phyloP scores from a whole-genome alignment of 1,140 invertebrate species.

The Drosophila seguyi region DNA sequence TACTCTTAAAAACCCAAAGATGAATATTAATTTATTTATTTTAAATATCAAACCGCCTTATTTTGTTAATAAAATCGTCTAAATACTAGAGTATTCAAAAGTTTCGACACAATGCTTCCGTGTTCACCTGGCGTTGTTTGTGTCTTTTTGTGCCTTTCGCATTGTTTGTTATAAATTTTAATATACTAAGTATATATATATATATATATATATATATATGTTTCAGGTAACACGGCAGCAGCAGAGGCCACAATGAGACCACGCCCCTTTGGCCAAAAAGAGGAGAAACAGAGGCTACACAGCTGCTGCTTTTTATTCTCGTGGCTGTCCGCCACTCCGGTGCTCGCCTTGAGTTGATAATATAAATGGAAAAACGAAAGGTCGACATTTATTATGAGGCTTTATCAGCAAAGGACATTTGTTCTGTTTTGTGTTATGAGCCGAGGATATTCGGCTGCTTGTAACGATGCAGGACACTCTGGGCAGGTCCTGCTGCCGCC shows the following conservation, averaged over 20 bases:
- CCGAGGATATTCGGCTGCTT: slow-evolving; percentile 75
- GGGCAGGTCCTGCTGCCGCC: slow-evolving; percentile 1
- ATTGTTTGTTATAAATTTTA: slow-evolving; percentile 82
- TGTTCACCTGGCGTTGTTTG: slow-evolving; percentile 24
- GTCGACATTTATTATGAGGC: slow-evolving; percentile 85
- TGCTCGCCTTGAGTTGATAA: slow-evolving; percentile 67
- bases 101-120: slow-evolving; percentile 20
- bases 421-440: slow-evolving; percentile 80
- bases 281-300: slow-evolving; percentile 19
- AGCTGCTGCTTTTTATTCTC: slow-evolving; percentile 38
- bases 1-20: not conserved
- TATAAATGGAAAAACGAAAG: slow-evolving; percentile 85
- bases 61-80: not conserved
- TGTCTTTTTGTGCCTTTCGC: slow-evolving; percentile 34
- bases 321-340: slow-evolving; percentile 20
- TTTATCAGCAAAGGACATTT: slow-evolving; percentile 85
- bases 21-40: not conserved
- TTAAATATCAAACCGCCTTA: not conserved
- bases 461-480: slow-evolving; percentile 48
- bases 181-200: slow-evolving; percentile 63
- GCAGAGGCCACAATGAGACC: slow-evolving; percentile 39
- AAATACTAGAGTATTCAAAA: slow-evolving; percentile 7
- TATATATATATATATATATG: slow-evolving; percentile 55
- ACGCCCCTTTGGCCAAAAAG: slow-evolving; percentile 26
- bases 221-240: slow-evolving; percentile 47